Conservation (phyloP, 2,113 vertebrate genomes). For the Terrapene triunguis region DNA sequence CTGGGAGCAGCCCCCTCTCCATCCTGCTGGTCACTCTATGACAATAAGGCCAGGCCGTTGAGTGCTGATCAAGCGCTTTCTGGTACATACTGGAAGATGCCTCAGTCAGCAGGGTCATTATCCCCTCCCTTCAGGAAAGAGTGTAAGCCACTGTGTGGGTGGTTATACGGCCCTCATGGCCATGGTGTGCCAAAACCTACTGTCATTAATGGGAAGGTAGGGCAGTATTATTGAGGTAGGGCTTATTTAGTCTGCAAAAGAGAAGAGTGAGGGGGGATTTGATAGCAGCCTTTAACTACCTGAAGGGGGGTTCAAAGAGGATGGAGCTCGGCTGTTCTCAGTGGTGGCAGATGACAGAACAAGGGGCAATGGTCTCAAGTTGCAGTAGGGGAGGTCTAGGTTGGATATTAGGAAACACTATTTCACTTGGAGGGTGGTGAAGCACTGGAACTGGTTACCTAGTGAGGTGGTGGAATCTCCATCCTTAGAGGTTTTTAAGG, state of each 20-base stretch:
- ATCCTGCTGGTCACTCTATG: neutral
- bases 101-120: neutral
- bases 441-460: too few relatives aligned
- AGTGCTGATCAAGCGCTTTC: neutral
- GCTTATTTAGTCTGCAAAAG: neutral
- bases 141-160: accelerated
- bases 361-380: too few relatives aligned
- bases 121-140: neutral
- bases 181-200: accelerated
- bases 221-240: too few relatives aligned
- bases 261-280: neutral
- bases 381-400: too few relatives aligned
- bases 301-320: too few relatives aligned
- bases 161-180: accelerated
- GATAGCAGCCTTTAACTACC: too few relatives aligned
- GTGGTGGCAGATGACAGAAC: too few relatives aligned
- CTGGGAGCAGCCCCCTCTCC: neutral
- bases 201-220: accelerated
- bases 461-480: too few relatives aligned
- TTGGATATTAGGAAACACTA: too few relatives aligned
- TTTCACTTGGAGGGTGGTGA: too few relatives aligned
- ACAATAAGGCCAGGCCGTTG: neutral
- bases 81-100: neutral
- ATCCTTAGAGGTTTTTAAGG: too few relatives aligned
- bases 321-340: too few relatives aligned